A percentile compares a stretch with the other conserved stretches of the same genome.
These are phyloP conservation scores for Syrphus vitripennis DNA, from an alignment of 2,888 invertebrate species.

Conservation along the genomic window DNA sequence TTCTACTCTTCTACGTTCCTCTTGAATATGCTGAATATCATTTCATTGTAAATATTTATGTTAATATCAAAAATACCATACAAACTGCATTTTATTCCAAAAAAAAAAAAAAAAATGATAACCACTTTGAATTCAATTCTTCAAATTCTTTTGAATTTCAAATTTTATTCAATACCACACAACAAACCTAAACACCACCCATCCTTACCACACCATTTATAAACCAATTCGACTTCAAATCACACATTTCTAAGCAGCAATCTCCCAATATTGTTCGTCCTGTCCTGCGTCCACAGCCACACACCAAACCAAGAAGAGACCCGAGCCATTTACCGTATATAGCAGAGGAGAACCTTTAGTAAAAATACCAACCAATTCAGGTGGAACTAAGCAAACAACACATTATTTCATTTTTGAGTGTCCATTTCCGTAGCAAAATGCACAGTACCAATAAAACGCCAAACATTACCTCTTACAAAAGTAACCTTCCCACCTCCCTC, in stretches of 20 bases:
- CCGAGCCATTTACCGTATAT: not conserved
- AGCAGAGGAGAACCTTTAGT: too few relatives aligned
- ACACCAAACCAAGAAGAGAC: not conserved
- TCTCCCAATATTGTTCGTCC: not conserved
- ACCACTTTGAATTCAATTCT: constrained; percentile 4
- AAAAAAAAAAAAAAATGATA: too few relatives aligned
- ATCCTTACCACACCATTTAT: not conserved
- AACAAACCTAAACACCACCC: not conserved
- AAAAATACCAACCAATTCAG: constrained; percentile 13
- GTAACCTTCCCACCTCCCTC: too few relatives aligned
- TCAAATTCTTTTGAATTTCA: not conserved
- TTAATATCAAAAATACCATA: not conserved
- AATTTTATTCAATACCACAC: not conserved
- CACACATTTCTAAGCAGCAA: constrained; percentile 5
- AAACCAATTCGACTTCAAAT: not conserved
- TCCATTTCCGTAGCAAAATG: constrained; percentile 35
- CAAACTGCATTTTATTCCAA: not conserved
- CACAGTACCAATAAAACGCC: constrained; percentile 17
- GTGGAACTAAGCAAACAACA: constrained; percentile 25
- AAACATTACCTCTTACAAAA: constrained; percentile 15
- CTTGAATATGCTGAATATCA: not conserved
- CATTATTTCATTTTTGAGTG: constrained; percentile 53
- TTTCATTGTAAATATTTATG: not conserved
- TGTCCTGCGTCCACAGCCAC: too few relatives aligned
- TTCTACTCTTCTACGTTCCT: too few relatives aligned